Evolutionary conservation across 2,797 vertebrate species (phyloP).

Genomic region (Platalea minor): DNA sequence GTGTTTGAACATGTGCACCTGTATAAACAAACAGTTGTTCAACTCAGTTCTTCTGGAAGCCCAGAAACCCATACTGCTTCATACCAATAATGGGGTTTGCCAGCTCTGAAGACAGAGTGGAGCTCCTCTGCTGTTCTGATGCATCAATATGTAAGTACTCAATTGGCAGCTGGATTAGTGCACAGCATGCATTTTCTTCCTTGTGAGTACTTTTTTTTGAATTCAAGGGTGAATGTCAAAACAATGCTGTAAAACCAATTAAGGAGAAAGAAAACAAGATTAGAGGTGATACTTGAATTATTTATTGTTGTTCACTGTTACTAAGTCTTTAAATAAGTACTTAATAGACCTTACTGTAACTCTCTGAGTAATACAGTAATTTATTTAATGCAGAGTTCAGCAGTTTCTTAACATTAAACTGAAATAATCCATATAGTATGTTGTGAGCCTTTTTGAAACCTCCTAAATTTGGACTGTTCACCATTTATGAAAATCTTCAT

Average conservation of each 20-base stretch:
- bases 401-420: constrained; percentile 32
- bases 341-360: constrained; percentile 66
- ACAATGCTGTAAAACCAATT: constrained; percentile 70
- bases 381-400: constrained; percentile 56
- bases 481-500: not conserved
- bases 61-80: not conserved
- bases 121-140: not conserved
- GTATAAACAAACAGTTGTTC: not conserved
- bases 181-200: constrained; percentile 52
- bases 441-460: not conserved
- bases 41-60: not conserved
- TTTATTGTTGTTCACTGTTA: constrained; percentile 66
- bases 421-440: not conserved
- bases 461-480: not conserved
- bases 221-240: constrained; percentile 73
- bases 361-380: constrained; percentile 54
- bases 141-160: constrained; percentile 30
- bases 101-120: constrained; percentile 7
- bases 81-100: not conserved
- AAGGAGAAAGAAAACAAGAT: constrained; percentile 71
- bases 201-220: constrained; percentile 34
- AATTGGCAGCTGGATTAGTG: constrained; percentile 49
- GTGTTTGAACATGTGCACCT: not conserved
- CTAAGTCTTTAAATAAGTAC: constrained; percentile 66
- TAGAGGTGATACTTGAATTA: constrained; percentile 68